phyloP scores from a whole-genome alignment of 2,113 vertebrate genomes.

The Dinomys branickii region DNA sequence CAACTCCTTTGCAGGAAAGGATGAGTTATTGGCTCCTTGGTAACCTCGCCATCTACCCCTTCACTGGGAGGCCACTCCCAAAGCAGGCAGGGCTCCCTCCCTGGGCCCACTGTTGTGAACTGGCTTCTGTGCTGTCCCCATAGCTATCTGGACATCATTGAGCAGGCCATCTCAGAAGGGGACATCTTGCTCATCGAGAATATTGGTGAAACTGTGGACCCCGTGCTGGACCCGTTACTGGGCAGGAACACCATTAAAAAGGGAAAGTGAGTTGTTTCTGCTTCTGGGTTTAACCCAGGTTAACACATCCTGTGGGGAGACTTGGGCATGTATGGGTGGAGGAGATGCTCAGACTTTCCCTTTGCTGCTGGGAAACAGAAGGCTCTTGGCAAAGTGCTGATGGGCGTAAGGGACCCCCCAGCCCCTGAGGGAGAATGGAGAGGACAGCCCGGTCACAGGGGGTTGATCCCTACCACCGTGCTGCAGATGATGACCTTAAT shows the following conservation, averaged over 20 bases:
- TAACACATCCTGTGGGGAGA: rapidly evolving
- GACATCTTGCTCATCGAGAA: slow-evolving; percentile 86
- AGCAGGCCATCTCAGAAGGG: slow-evolving; percentile 83
- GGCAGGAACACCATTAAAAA: slow-evolving; percentile 87
- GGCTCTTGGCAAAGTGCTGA: rapidly evolving
- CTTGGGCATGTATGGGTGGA: neutral
- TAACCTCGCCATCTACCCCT: neutral
- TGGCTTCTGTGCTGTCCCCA: neutral
- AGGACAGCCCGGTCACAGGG: rapidly evolving
- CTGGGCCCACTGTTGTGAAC: rapidly evolving
- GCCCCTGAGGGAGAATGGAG: rapidly evolving
- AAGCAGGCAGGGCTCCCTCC: neutral
- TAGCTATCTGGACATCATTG: slow-evolving; percentile 87
- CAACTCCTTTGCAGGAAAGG: neutral
- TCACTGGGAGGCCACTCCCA: neutral
- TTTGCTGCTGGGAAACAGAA: neutral
- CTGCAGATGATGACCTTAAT: rapidly evolving
- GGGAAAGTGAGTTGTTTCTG: slow-evolving; percentile 81
- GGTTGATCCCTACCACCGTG: rapidly evolving
- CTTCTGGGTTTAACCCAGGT: rapidly evolving
- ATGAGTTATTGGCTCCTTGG: rapidly evolving
- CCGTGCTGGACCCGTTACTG: slow-evolving; percentile 86
- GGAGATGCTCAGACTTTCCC: neutral
- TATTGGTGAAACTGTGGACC: slow-evolving; percentile 83
- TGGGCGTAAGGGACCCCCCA: rapidly evolving